Evolutionary conservation across 2,888 invertebrate species (phyloP), one percentile per base, ranked within the genome.

Genomic region (Drosophila niveifrons): DNA sequence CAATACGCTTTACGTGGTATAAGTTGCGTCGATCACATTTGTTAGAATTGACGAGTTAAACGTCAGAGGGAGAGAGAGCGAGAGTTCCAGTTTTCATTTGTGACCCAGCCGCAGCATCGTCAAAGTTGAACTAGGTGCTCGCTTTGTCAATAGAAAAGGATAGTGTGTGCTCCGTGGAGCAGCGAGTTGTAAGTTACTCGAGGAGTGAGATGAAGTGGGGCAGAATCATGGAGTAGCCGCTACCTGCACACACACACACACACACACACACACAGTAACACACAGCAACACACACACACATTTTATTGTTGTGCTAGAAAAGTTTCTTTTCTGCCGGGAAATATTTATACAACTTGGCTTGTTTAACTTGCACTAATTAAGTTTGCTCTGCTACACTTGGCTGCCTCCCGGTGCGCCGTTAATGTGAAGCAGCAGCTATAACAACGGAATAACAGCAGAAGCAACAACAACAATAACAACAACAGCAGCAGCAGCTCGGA

Each of bases 321-420:
- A 84, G 82, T 82, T 88, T 82, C 41, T 46, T 59, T 50, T 50
- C 73, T 82, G 85, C 63, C 66, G 70, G 82, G 64, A 65, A 85
- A 85, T 81, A 81, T 81, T 81, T 81, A 85, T 88, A 88, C 81
- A 81, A 88, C 80, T 81, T 81, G 66, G 68, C 79, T 82, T 81
- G 88, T 88, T 81, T 81, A 81, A 88, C 81, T 81, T 88, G 88
- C 79, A 85, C 81, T 81, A 81, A 81, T 81, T 81, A 81, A 81
- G 81, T 81, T 81, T 81, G 75, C 88, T 85, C 75, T 75, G 86
- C 80, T 68, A 85, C 85, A 85, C 88, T 82, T 75, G 82, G 76
- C 69, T 78, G 71, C 75, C 71, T 41, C 39, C 79, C 75, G 61
- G 79, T 58, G 39, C 65, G 65, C 44, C 47, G 66, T 74, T 74